Base-by-base conservation (phyloP, 2,797 vertebrate species). In the Leptatherina wallacei region DNA sequence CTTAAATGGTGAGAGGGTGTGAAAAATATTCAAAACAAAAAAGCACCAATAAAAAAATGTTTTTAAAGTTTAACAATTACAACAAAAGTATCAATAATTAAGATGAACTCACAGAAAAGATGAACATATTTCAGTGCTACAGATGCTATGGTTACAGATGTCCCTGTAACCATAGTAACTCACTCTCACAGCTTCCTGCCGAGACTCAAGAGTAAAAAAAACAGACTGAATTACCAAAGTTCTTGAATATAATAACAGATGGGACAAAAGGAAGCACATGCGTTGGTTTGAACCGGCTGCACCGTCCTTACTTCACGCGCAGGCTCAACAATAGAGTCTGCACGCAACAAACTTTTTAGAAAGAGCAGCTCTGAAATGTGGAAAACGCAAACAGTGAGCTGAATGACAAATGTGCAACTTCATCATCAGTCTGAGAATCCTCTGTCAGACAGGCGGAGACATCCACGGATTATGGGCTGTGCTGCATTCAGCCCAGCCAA, bases 381-480 rank as follows among this genome's bases (percentile, higher is more conserved):
- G 3, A 54, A 54, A 54, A 54, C 2, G 24, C 49, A 22, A 51
- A n/a, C 20, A n/a, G 18, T 9, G 51, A 27, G 12, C 52, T 29
- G 52, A 27, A 27, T 14, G 52, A 54, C 27, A 14, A 54, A 29
- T 29, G 24, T 54, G 2, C n/a, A 24, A 29, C 52, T 30, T 32
- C 27, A 33, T 24, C 30, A 47, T 60, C 44, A 59, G 36, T 24
- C 32, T 29, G 52, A 29, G 52, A 29, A 1, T 29, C 27, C 12
- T 27, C n/a, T 51, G 33, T 69, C 57, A 69, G 55, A 67, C 27
- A 18, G 30, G 9, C 54, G 58, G 54, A 44, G 29, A 58, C 65
- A 58, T 58, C 40, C 14, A 11, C 12, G 42, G 66, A 68, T 69
- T 69, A 60, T 38, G 44, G 57, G 32, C 32, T 69, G 42, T 60